Percentiles rank a stretch among this genome's conserved stretches.
phyloP scores from a whole-genome alignment of 2,888 invertebrate genomes.

The Phymatocera aterrima region DNA sequence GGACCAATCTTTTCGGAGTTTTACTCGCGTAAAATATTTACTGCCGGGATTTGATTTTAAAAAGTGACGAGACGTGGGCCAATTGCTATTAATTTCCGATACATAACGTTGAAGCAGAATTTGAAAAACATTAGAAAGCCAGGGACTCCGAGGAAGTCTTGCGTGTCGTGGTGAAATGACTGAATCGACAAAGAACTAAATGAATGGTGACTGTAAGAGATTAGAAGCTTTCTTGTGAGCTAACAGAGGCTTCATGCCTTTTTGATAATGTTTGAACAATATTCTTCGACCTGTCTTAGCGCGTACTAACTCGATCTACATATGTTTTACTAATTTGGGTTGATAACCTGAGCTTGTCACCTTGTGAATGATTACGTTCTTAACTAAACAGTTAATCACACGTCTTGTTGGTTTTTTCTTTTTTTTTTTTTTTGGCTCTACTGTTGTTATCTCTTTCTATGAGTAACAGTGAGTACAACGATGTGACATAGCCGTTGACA shows the following conservation, averaged over 20 bases:
- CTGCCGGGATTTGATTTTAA: background rate
- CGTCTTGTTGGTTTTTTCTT: too few relatives aligned
- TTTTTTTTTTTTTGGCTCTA: background rate
- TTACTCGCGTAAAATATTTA: background rate
- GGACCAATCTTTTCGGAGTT: background rate
- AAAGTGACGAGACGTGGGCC: background rate
- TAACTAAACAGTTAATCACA: too few relatives aligned
- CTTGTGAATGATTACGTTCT: background rate
- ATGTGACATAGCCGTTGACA: background rate
- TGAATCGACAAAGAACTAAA: background rate
- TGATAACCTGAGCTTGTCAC: background rate
- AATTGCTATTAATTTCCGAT: constrained; percentile 24
- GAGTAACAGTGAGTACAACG: background rate
- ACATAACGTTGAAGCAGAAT: background rate
- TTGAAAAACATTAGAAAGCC: background rate
- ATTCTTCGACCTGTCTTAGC: background rate
- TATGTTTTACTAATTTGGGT: background rate
- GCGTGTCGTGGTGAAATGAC: background rate
- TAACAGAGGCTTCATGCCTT: background rate
- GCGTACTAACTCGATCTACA: background rate
- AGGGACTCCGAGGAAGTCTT: background rate
- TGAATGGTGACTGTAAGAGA: background rate
- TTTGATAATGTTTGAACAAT: background rate
- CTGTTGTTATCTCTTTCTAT: background rate
- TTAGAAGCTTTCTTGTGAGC: background rate